Base-by-base conservation (phyloP, 2,888 invertebrate species). In the Lissonota sp. region DNA sequence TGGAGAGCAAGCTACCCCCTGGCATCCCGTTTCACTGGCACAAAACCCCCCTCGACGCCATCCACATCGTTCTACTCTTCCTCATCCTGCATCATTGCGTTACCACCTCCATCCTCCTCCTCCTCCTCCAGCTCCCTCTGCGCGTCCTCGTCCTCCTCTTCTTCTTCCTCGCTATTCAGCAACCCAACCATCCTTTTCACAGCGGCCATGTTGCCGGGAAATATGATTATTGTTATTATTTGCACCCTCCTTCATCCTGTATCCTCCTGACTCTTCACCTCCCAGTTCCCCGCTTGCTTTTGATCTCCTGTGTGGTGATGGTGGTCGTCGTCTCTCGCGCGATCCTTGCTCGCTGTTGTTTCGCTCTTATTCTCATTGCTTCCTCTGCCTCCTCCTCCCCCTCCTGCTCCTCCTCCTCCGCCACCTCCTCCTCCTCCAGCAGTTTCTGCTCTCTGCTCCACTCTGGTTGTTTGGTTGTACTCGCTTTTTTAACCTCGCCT, bases 201-300 rank as follows among this genome's bases (percentile, higher is more conserved):
- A 90, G 91, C 90, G 90, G 92, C 92, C 92, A 91, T 92, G 91
- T 90, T 92, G 91, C 91, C 90, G 90, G 91, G 91, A 92, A 92
- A 91, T 91, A 92, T 91, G 92, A 91, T 92, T 92, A 92, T 92
- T 92, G 92, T 91, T 92, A 92, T 91, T 92, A 91, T 91, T 92
- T 91, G 90, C 88, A 89, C 89, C 91, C 92, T 91, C 90, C 90
- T 89, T 87, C 85, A 85, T 79, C 69, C 86, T 86, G 85, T 87
- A 87, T 87, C 86, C 87, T 88, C 87, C 87, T 87, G 87, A 87
- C 88, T 89, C 89, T 86, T 87, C 89, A 81, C 85, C 86, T 85
- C 66, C 69, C 75, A 55, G 44, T 62, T 46, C 53, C 60, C 46
- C 53, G 58, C 69, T 69, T 63, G 69, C 73, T 67, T 74, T 67